phyloP scores from a whole-genome alignment of 2,888 invertebrate species.

The Catocala nupta region DNA sequence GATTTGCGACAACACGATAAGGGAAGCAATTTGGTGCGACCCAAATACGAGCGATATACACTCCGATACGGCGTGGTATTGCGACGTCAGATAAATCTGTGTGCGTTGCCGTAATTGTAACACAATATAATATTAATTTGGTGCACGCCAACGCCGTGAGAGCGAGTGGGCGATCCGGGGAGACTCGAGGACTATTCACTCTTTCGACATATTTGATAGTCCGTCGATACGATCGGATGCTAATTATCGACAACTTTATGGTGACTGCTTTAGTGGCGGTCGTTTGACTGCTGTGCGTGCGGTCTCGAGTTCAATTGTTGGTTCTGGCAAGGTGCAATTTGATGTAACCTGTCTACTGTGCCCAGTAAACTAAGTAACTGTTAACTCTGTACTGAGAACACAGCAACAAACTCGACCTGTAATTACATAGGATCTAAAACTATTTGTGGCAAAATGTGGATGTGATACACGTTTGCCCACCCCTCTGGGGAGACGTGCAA shows the following conservation, averaged over 20 bases:
- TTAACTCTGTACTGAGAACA: too few species aligned
- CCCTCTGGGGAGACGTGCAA: too few species aligned
- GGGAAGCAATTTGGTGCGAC: constrained; percentile 65
- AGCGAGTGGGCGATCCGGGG: constrained; percentile 60
- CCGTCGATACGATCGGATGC: constrained; percentile 53
- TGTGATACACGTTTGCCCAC: too few species aligned
- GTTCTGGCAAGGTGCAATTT: too few species aligned
- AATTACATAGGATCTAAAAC: too few species aligned
- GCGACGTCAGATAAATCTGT: constrained; percentile 63
- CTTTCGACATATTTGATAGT: constrained; percentile 59
- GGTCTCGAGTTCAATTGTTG: too few species aligned
- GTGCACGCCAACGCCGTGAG: constrained; percentile 68
- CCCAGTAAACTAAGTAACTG: too few species aligned
- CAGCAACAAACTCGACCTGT: too few species aligned
- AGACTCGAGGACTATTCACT: constrained; percentile 53
- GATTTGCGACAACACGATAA: constrained; percentile 66
- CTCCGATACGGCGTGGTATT: constrained; percentile 58
- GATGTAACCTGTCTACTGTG: too few species aligned
- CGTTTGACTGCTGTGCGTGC: too few species aligned
- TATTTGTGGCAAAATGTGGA: too few species aligned
- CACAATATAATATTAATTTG: constrained; percentile 75
- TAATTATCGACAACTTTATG: constrained; percentile 37
- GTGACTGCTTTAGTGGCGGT: too few species aligned
- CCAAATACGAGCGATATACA: constrained; percentile 64
- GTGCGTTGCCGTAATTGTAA: constrained; percentile 69